phyloP scores from a whole-genome alignment of 2,888 invertebrate genomes.

The Folsomia manolachei region DNA sequence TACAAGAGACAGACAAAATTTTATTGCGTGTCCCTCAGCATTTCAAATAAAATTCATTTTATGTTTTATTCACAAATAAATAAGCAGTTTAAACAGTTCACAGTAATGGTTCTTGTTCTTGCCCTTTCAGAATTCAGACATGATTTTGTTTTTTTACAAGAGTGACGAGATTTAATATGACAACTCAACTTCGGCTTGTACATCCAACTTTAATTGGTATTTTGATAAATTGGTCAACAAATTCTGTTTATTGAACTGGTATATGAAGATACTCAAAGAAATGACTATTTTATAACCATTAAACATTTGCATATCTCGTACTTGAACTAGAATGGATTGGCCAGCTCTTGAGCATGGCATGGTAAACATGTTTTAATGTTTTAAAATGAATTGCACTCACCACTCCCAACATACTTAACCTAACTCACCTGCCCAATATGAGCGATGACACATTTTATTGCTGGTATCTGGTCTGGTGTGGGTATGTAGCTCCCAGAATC shows the following conservation, averaged over 20 bases:
- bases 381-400: conserved; percentile 2
- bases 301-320: not conserved
- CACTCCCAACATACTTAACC: conserved; percentile 1
- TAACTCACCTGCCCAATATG: not conserved
- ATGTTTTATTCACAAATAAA: too few relatives aligned
- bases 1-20: too few relatives aligned
- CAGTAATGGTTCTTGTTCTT: too few relatives aligned
- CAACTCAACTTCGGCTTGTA: not conserved
- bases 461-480: not conserved
- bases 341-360: too few relatives aligned
- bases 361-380: not conserved
- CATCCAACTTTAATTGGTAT: conserved; percentile 4
- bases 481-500: not conserved
- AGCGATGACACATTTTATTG: conserved; percentile 44
- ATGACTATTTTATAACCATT: not conserved
- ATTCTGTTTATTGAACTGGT: not conserved
- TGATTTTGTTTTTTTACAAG: not conserved
- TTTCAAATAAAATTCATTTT: not conserved
- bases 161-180: not conserved
- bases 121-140: too few relatives aligned
- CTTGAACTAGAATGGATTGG: too few relatives aligned
- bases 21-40: not conserved
- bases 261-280: too few relatives aligned
- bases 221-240: not conserved
- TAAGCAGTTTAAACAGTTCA: too few relatives aligned